A percentile compares a stretch with the other conserved stretches of the same genome.
Evolutionary conservation across 23 tunicate genomes (phyloP).

Genomic region (Styela clava): DNA sequence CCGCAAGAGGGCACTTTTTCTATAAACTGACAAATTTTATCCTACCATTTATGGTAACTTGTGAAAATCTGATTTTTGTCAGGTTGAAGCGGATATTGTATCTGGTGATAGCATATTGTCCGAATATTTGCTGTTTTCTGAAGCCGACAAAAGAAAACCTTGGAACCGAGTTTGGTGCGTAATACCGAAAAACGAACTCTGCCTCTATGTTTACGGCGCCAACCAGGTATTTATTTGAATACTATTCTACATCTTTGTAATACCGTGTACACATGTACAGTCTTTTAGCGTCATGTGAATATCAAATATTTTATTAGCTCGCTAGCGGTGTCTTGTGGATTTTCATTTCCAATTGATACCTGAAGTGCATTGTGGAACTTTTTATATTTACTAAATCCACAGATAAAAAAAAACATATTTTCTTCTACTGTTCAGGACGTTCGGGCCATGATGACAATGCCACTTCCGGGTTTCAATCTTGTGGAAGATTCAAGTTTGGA

Average conservation of each 20-base stretch:
- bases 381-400: too few relatives aligned
- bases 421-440: too few relatives aligned
- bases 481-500: constrained; percentile 29
- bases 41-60: constrained; percentile 14
- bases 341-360: too few relatives aligned
- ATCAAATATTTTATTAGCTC: too few relatives aligned
- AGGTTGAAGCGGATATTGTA: constrained; percentile 85
- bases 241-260: too few relatives aligned
- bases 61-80: not conserved
- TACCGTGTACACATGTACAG: too few relatives aligned
- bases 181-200: constrained; percentile 71
- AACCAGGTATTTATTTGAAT: constrained; percentile 76
- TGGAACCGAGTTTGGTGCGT: constrained; percentile 90
- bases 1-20: not conserved
- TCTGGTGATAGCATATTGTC: constrained; percentile 74
- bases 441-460: constrained; percentile 76
- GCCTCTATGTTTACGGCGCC: constrained; percentile 91
- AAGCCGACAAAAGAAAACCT: constrained; percentile 63
- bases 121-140: constrained; percentile 65
- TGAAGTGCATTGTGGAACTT: too few relatives aligned
- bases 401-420: too few relatives aligned
- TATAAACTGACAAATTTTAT: not conserved
- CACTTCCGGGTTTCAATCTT: constrained; percentile 77
- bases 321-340: too few relatives aligned
- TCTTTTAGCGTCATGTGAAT: too few relatives aligned